Conservation (phyloP, 2,888 invertebrate species). For the Rhabditoides inermis region DNA sequence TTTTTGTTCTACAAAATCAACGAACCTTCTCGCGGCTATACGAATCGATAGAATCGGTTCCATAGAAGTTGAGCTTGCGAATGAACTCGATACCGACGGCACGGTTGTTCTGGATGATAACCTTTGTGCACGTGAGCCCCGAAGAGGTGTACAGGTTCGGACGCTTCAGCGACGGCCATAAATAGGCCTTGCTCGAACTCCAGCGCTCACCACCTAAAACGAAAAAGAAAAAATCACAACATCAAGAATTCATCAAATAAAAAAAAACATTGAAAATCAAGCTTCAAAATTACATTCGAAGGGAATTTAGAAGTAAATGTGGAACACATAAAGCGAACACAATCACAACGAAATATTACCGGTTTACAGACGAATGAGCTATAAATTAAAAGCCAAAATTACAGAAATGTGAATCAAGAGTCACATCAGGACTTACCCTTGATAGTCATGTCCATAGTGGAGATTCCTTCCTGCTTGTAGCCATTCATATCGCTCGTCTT, state of each 20-base stretch:
- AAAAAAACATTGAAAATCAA: neutral
- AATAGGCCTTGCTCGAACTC: constrained; percentile 66
- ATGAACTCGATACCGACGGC: constrained; percentile 54
- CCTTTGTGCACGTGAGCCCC: constrained; percentile 33
- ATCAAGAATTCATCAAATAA: neutral
- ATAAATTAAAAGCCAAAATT: too few relatives aligned
- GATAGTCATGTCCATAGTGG: constrained; percentile 57
- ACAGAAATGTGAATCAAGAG: too few relatives aligned
- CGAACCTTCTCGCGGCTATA: constrained; percentile 29
- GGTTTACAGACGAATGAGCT: too few relatives aligned
- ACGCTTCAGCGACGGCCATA: constrained; percentile 53
- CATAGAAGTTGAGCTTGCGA: constrained; percentile 7
- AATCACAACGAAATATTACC: too few relatives aligned
- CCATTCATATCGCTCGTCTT: constrained; percentile 58
- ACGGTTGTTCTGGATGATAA: constrained; percentile 52
- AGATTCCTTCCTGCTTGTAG: constrained; percentile 57
- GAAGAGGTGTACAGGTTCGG: constrained; percentile 43
- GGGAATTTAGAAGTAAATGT: too few relatives aligned
- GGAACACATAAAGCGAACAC: too few relatives aligned
- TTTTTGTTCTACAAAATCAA: too few relatives aligned
- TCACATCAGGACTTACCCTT: too few relatives aligned
- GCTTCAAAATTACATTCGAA: too few relatives aligned
- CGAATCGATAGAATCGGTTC: constrained; percentile 23
- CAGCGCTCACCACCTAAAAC: constrained; percentile 60
- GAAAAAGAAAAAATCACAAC: neutral